Base-by-base conservation (phyloP, 2,888 invertebrate species). In the Calliphora vomitoria region DNA sequence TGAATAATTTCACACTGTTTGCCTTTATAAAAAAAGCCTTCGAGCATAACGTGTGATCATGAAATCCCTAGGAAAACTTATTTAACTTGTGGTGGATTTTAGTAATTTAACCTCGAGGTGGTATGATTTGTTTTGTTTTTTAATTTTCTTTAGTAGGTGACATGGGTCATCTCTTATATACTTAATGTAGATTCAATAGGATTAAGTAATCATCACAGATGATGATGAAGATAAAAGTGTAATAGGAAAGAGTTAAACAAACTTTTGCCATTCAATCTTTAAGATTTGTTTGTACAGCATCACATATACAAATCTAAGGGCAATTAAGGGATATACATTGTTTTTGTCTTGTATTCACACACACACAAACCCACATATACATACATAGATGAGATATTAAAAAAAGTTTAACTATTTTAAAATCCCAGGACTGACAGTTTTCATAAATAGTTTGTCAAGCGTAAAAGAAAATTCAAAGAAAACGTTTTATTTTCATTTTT, bases 241-340 rank as follows among this genome's bases (percentile, higher is more conserved):
- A 18, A 47, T 69, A 58, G 15, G 44, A 66, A 38, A 38, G 68
- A 68, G 66, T 66, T 79, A 79, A 80, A 80, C 69, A 80, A 80
- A 80, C 60, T 55, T 79, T 79, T 20, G 53, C 15, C 25, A 41
- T 72, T 55, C 13, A 20, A 18, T 20, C 41, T 55, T 20, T 38
- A 38, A 72, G 31, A 60, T 58, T 47, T 69, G 47, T 80, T 80
- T 80, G 47, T 38, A 69, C 58, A 60, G 69, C 69, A 80, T 69
- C 69, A 58, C 44, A 68, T 20, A 25, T 41, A 18, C 20, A 79
- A 66, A 66, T 58, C 55, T 41, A 18, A 25, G 79, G 68, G 68
- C 68, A 79, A 79, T 79, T 79, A 79, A 79, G 68, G 41, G 38
- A 60, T 44, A 75, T 71, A 71, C 50, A 71, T 80, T 71, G 47